A percentile compares a stretch with the other conserved stretches of the same genome.
phyloP scores from a whole-genome alignment of 2,113 vertebrate species.

The Eurypyga helias region DNA sequence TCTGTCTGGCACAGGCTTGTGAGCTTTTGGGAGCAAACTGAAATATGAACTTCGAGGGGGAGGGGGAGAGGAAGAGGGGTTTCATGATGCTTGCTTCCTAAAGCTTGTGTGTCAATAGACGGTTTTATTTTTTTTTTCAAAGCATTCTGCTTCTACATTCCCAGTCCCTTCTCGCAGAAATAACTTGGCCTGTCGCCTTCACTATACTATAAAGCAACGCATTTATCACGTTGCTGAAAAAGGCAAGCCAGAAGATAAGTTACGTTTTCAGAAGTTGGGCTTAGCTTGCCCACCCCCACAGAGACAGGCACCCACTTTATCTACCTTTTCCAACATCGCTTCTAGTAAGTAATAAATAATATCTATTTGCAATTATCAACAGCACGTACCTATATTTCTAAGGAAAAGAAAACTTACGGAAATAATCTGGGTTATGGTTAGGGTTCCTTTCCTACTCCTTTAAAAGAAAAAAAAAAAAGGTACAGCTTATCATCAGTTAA shows the following conservation, averaged over 20 bases:
- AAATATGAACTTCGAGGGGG: conserved; percentile 88
- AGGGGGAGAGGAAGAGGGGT: conserved; percentile 72
- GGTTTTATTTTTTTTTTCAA: conserved; percentile 57
- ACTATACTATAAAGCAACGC: conserved; percentile 23
- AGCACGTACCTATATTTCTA: not conserved
- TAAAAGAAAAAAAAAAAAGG: accelerated
- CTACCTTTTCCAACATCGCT: not conserved
- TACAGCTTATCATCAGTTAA: not conserved
- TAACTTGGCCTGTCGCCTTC: conserved; percentile 50
- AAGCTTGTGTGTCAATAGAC: conserved; percentile 71
- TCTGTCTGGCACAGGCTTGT: conserved; percentile 92
- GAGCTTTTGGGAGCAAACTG: conserved; percentile 95
- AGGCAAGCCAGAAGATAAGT: conserved; percentile 32
- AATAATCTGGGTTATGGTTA: not conserved
- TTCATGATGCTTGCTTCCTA: conserved; percentile 74
- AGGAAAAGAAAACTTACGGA: not conserved
- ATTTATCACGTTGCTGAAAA: conserved; percentile 68
- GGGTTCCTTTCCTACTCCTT: not conserved
- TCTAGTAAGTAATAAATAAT: not conserved
- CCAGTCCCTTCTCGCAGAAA: conserved; percentile 37
- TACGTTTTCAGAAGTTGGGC: conserved; percentile 20
- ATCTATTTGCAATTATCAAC: conserved; percentile 8
- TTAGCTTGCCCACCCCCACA: not conserved
- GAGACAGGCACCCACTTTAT: not conserved
- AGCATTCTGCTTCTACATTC: conserved; percentile 62